Conservation (phyloP, 2,113 vertebrate species). For the Nyctibius bracteatus region DNA sequence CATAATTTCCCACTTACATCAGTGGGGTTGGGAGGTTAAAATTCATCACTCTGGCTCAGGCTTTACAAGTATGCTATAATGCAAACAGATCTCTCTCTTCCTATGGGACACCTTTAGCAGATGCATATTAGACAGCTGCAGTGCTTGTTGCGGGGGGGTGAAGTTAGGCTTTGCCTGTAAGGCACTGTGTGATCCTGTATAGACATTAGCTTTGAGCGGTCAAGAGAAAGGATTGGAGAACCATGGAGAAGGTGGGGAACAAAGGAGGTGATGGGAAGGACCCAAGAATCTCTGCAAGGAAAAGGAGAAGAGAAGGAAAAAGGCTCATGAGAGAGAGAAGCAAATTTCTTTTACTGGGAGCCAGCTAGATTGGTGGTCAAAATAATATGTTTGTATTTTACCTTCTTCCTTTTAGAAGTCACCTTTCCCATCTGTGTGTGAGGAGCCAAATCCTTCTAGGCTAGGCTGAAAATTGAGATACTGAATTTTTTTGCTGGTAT, state of each 20-base stretch:
- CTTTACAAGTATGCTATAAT: not conserved
- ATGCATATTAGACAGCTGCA: not conserved
- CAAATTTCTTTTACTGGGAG: not conserved
- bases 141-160: not conserved
- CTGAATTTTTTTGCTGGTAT: not conserved
- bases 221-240: not conserved
- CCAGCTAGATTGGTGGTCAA: not conserved
- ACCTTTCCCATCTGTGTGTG: not conserved
- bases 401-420: not conserved
- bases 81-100: not conserved
- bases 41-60: not conserved
- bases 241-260: fast-evolving
- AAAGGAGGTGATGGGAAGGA: not conserved
- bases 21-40: not conserved
- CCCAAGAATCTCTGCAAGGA: not conserved
- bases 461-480: not conserved
- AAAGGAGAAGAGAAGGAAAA: not conserved
- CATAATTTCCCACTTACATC: not conserved
- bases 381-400: not conserved
- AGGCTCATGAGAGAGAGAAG: not conserved
- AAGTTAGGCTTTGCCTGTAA: not conserved
- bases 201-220: fast-evolving
- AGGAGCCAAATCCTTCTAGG: not conserved
- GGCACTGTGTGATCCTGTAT: not conserved
- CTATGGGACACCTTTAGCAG: not conserved